Evolutionary conservation across 2,797 vertebrate species (phyloP), one percentile per base, ranked within the genome.

Genomic region (Gadopsis bispinosus): DNA sequence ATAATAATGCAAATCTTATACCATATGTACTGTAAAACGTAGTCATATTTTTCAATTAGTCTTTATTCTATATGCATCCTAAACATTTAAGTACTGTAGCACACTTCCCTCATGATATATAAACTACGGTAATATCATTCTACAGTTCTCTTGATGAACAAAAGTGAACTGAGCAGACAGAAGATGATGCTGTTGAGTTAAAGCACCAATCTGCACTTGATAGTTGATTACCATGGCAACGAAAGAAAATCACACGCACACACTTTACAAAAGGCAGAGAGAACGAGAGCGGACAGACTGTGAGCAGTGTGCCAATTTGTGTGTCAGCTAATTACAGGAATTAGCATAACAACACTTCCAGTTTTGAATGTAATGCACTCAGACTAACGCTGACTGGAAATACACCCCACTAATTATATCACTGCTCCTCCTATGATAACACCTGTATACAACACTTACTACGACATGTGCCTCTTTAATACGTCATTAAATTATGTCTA

Each of bases 251-350:
- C 51, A 35, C 56, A 65, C 9, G 58, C 55, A 67, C 61, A 39
- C 60, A 72, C 16, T 68, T 73, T 69, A 83, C 62, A 83, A 84
- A 88, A 76, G 53, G 4, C 20, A 55, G 65, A 61, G 58, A 26
- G 55, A 74, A 54, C 0, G n/a, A 72, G 39, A 84, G 85, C 29
- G 39, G 86, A 86, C 69, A 69, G 75, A 71, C 77, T 83, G 80
- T 53, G 77, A 91, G 82, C 78, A 75, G 81, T 53, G 58, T 88
- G 81, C 86, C 84, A 91, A 92, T 93, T 92, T 91, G 82, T 47
- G 80, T 93, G 88, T 89, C 90, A 87, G 79, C 83, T 93, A 93
- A 94, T 94, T 91, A 93, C 79, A 90, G 68, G 71, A 81, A 94
- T 94, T 90, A 90, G 71, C 90, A 90, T 90, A 87, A 92, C 88